Conservation (phyloP, 2,113 vertebrate species). For the Hippopotamus amphibius region DNA sequence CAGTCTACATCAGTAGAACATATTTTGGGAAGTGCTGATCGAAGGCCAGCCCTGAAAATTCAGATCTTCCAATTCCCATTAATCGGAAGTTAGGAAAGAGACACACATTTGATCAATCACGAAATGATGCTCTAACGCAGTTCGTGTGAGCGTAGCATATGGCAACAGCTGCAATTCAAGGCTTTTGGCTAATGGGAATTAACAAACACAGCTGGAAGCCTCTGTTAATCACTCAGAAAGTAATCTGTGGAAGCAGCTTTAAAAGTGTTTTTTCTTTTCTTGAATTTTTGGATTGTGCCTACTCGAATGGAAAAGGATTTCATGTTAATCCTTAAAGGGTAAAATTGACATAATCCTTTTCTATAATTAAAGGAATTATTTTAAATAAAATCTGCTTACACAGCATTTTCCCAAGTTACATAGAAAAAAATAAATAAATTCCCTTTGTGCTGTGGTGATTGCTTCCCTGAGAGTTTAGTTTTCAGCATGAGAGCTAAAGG, state of each 20-base stretch:
- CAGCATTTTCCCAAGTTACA: background rate
- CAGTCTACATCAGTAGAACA: background rate
- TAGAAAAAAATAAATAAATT: background rate
- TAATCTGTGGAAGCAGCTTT: conserved; percentile 22
- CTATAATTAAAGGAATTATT: conserved; percentile 43
- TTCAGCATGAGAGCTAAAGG: background rate
- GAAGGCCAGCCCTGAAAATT: conserved; percentile 28
- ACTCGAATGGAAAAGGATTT: conserved; percentile 51
- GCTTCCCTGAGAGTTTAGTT: background rate
- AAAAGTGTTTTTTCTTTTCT: background rate
- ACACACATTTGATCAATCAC: background rate
- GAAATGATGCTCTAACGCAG: background rate
- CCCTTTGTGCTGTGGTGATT: background rate
- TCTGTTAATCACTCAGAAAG: conserved; percentile 52
- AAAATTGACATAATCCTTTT: conserved; percentile 43
- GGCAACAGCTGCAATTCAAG: conserved; percentile 29
- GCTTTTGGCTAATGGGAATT: conserved; percentile 60
- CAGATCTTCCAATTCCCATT: background rate
- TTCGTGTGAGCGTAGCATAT: conserved; percentile 14
- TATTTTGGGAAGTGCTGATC: background rate
- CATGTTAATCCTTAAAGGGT: background rate
- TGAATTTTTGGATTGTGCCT: conserved; percentile 13
- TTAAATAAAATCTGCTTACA: conserved; percentile 27
- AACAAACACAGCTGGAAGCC: conserved; percentile 49
- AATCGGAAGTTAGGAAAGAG: conserved; percentile 25